Evolutionary conservation across 2,797 vertebrate genomes (phyloP).

Genomic region (Myotis vivesi): DNA sequence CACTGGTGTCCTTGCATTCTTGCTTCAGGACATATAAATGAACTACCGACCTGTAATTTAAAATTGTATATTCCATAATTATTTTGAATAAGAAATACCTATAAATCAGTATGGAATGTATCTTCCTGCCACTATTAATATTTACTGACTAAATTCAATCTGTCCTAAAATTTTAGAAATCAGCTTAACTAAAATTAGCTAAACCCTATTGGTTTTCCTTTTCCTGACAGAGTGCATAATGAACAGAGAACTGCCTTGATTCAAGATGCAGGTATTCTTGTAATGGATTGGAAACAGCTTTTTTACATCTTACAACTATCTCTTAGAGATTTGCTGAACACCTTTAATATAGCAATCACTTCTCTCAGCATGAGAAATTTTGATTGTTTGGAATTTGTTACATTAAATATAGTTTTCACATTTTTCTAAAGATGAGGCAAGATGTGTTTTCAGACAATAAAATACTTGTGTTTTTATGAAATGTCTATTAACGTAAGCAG

Average conservation of each 20-base stretch:
- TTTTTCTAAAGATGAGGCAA: constrained; percentile 38
- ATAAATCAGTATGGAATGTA: neutral
- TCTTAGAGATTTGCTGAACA: neutral
- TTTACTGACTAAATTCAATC: neutral
- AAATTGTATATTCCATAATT: neutral
- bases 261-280: neutral
- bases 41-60: neutral
- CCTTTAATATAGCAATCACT: constrained; percentile 4
- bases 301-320: neutral
- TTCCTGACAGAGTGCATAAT: neutral
- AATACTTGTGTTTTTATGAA: constrained; percentile 45
- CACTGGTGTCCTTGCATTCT: neutral
- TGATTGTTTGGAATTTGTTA: constrained; percentile 46
- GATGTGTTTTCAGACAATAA: constrained; percentile 49
- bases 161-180: constrained; percentile 34
- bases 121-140: neutral
- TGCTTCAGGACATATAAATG: neutral
- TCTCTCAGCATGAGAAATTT: neutral
- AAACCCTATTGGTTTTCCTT: neutral
- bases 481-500: constrained; percentile 32
- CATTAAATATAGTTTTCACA: constrained; percentile 37
- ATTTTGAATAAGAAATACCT: neutral
- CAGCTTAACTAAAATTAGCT: constrained; percentile 9
- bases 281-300: neutral
- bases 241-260: neutral